These are phyloP conservation scores for Streptopelia turtur DNA, from an alignment of 2,797 vertebrate species.

Conservation along the genomic window DNA sequence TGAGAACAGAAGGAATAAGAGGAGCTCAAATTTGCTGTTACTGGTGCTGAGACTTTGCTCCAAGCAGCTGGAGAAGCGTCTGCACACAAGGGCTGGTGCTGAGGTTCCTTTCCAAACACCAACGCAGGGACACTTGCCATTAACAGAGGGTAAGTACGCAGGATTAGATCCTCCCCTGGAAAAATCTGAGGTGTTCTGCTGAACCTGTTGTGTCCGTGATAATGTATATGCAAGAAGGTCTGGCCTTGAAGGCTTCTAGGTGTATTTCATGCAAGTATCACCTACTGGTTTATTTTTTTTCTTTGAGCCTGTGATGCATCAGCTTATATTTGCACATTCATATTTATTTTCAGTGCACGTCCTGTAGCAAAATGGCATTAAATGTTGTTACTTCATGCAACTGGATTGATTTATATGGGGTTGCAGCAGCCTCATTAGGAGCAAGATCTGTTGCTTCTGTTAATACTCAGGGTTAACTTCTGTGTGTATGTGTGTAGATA, in stretches of 20 bases:
- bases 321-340: not conserved
- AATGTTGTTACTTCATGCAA: not conserved
- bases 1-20: not conserved
- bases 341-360: not conserved
- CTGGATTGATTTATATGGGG: not conserved
- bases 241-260: not conserved
- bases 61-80: not conserved
- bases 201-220: not conserved
- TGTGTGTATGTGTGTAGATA: not conserved
- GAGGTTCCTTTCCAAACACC: not conserved
- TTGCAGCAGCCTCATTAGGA: not conserved
- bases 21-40: not conserved
- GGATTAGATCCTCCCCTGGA: not conserved
- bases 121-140: fast-evolving
- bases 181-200: not conserved
- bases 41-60: not conserved
- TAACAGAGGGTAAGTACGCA: not conserved
- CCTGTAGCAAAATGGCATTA: not conserved
- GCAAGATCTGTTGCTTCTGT: not conserved
- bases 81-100: not conserved
- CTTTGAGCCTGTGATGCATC: not conserved
- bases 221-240: not conserved
- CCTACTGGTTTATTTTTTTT: not conserved
- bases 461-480: not conserved
- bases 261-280: not conserved